These are phyloP conservation scores for Characodon lateralis DNA, from an alignment of 2,797 vertebrate genomes.

Conservation along the genomic window DNA sequence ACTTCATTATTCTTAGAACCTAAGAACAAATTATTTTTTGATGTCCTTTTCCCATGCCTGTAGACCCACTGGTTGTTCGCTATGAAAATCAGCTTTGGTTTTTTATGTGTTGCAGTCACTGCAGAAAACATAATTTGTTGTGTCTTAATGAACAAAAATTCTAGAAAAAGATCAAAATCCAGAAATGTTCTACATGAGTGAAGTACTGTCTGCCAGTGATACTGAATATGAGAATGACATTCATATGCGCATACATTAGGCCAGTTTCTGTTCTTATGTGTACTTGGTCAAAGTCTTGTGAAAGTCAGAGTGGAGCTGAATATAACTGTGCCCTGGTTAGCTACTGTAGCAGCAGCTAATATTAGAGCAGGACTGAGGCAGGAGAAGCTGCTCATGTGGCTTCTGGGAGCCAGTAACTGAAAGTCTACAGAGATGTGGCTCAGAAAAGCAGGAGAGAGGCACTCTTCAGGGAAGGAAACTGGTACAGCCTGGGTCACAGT, in stretches of 20 bases:
- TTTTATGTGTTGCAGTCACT: background rate
- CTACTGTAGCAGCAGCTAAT: constrained; percentile 67
- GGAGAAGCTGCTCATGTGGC: constrained; percentile 49
- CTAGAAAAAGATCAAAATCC: background rate
- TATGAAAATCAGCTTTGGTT: background rate
- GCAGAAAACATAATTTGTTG: background rate
- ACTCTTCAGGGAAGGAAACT: constrained; percentile 57
- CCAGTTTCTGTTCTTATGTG: background rate
- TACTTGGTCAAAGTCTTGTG: constrained; percentile 71
- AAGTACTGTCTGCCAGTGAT: background rate
- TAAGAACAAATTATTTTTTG: no score
- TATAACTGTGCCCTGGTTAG: constrained; percentile 73
- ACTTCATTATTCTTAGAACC: no score
- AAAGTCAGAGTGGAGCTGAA: constrained; percentile 69
- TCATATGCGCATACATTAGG: background rate
- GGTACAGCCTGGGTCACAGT: constrained; percentile 67
- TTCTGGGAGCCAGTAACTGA: constrained; percentile 56
- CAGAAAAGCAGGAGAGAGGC: constrained; percentile 61
- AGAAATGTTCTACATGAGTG: background rate
- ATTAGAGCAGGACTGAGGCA: constrained; percentile 70
- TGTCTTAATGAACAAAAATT: background rate
- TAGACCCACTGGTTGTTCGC: background rate
- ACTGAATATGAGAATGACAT: background rate
- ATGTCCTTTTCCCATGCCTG: background rate
- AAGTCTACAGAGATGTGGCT: constrained; percentile 75